Evolutionary conservation across 2,888 invertebrate species (phyloP).

Genomic region (Ditylenchus weischeri): DNA sequence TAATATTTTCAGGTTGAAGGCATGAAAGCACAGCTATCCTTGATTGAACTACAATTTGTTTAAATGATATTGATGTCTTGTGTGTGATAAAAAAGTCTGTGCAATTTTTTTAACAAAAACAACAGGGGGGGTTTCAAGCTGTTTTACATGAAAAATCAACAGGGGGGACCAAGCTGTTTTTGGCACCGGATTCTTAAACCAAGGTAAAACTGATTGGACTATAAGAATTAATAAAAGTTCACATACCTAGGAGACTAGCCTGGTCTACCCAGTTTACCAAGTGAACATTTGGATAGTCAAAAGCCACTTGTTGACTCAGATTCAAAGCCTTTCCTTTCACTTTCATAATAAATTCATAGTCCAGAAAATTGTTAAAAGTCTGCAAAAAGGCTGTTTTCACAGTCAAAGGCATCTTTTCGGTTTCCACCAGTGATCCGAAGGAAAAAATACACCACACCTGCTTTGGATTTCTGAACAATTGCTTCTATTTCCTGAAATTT

Average conservation of each 20-base stretch:
- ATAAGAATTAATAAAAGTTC: too few relatives aligned
- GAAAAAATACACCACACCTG: constrained; percentile 30
- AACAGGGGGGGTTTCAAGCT: too few relatives aligned
- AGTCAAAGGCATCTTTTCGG: constrained; percentile 14
- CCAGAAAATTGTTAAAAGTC: constrained; percentile 26
- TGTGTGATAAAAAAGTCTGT: too few relatives aligned
- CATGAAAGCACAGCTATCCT: too few relatives aligned
- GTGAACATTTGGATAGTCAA: neutral
- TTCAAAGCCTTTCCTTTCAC: constrained; percentile 9
- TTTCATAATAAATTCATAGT: constrained; percentile 33
- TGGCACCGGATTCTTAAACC: too few relatives aligned
- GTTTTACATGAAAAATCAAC: too few relatives aligned
- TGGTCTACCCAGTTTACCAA: constrained; percentile 9
- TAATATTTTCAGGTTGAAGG: too few relatives aligned
- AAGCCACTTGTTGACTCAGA: neutral
- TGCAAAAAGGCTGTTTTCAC: constrained; percentile 16
- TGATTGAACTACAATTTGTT: too few relatives aligned
- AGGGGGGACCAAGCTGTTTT: too few relatives aligned
- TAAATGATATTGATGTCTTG: too few relatives aligned
- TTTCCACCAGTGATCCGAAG: constrained; percentile 29
- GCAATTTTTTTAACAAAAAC: too few relatives aligned
- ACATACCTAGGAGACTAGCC: neutral
- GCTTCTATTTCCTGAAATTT: constrained; percentile 3
- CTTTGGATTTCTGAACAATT: constrained; percentile 18
- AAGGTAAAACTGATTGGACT: too few relatives aligned